phyloP scores from a whole-genome alignment of 1,140 invertebrate genomes.

The Trichomalopsis sarcophagae region DNA sequence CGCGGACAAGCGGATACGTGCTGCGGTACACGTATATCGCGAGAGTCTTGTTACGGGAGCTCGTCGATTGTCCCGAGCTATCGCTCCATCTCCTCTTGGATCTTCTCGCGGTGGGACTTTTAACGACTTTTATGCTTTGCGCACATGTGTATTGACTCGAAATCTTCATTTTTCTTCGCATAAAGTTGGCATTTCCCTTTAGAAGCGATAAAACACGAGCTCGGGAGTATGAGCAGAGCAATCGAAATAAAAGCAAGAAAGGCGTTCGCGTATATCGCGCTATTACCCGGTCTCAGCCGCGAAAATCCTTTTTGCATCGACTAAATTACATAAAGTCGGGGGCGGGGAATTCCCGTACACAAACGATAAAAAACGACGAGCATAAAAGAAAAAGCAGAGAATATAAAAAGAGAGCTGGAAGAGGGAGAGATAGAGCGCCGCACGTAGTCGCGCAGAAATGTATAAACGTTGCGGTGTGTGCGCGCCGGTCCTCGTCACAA shows the following conservation, averaged over 20 bases:
- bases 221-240: not conserved
- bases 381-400: not conserved
- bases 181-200: not conserved
- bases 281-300: not conserved
- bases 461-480: conserved; percentile 31
- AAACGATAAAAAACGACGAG: conserved; percentile 24
- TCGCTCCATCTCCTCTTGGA: not conserved
- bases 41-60: conserved; percentile 19
- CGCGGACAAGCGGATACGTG: conserved; percentile 18
- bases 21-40: not conserved
- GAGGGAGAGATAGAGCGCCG: not conserved
- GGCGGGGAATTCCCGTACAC: not conserved
- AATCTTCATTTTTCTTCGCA: not conserved
- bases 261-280: not conserved
- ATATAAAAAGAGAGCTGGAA: conserved; percentile 12
- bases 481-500: conserved; percentile 16
- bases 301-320: conserved; percentile 16
- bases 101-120: not conserved
- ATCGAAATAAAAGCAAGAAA: not conserved
- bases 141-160: no score
- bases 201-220: not conserved
- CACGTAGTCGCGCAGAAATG: conserved; percentile 23
- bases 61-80: not conserved
- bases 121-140: no score
- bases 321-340: not conserved